Conservation (phyloP, 2,113 vertebrate species). For the Oenanthe melanoleuca region DNA sequence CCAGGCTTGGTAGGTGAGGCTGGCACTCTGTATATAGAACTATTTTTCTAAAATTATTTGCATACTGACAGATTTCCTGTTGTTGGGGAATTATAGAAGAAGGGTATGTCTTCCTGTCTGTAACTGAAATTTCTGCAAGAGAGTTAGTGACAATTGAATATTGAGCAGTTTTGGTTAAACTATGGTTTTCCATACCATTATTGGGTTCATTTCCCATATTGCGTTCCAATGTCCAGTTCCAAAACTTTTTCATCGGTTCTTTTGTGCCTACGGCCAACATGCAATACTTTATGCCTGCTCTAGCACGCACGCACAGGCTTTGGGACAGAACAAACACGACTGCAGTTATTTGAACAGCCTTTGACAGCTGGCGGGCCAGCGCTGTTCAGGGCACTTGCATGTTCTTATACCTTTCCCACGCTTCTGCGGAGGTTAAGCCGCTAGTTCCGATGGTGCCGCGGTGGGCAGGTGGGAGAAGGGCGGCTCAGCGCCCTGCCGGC, state of each 20-base stretch:
- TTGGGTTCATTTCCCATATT: accelerated
- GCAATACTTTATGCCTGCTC: neutral
- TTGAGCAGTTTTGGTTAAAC: neutral
- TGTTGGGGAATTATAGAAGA: neutral
- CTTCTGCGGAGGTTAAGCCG: neutral
- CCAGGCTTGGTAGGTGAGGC: neutral
- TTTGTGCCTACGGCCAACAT: neutral
- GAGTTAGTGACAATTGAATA: neutral
- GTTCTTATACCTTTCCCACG: neutral
- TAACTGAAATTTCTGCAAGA: neutral
- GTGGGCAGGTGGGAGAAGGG: accelerated
- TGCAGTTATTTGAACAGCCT: neutral
- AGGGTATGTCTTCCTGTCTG: neutral
- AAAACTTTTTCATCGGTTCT: neutral
- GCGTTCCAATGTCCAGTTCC: neutral
- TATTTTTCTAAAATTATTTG: neutral
- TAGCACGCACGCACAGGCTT: neutral
- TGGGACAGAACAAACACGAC: neutral
- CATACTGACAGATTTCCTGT: neutral
- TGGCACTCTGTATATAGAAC: neutral
- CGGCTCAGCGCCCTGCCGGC: neutral
- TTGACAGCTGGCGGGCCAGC: neutral
- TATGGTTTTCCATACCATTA: accelerated
- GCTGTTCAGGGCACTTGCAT: neutral
- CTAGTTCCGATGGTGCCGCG: neutral